A percentile compares a stretch with the other conserved stretches of the same genome.
phyloP scores from a whole-genome alignment of 2,797 vertebrate species.

The Australoheros facetus region DNA sequence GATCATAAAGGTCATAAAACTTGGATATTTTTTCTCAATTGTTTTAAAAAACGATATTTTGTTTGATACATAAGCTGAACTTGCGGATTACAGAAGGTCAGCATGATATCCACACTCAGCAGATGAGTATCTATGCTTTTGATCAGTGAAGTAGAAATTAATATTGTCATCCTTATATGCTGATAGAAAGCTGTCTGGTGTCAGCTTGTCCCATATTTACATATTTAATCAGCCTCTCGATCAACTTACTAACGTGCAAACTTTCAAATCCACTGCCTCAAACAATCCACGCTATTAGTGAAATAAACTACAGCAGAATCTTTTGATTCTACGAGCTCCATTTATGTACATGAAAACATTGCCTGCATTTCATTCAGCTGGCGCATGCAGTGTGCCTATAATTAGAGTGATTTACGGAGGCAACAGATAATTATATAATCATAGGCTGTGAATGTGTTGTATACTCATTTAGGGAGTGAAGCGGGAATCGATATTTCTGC shows the following conservation, averaged over 20 bases:
- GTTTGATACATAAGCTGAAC: neutral
- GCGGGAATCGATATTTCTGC: slow-evolving; percentile 13
- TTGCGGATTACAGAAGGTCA: neutral
- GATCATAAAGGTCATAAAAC: neutral
- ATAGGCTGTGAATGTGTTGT: slow-evolving; percentile 32
- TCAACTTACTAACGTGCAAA: slow-evolving; percentile 27
- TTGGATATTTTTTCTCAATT: no score
- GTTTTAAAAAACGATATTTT: no score
- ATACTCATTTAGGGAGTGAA: slow-evolving; percentile 6
- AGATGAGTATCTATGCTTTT: neutral
- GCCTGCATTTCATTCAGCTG: slow-evolving; percentile 54
- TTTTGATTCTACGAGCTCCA: slow-evolving; percentile 6
- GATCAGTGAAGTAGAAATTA: neutral
- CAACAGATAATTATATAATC: slow-evolving; percentile 58
- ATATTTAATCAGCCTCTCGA: slow-evolving; percentile 20
- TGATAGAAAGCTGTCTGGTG: neutral
- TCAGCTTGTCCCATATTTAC: neutral
- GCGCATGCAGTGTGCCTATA: slow-evolving; percentile 34
- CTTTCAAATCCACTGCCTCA: neutral
- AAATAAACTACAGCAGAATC: neutral
- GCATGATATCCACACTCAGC: neutral
- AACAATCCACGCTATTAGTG: neutral
- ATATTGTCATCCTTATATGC: neutral
- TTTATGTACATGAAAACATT: slow-evolving; percentile 32
- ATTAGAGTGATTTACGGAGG: slow-evolving; percentile 56